A percentile compares a stretch with the other conserved stretches of the same genome.
Conservation (phyloP, 2,888 invertebrate genomes). For the Andrena trimmerana region DNA sequence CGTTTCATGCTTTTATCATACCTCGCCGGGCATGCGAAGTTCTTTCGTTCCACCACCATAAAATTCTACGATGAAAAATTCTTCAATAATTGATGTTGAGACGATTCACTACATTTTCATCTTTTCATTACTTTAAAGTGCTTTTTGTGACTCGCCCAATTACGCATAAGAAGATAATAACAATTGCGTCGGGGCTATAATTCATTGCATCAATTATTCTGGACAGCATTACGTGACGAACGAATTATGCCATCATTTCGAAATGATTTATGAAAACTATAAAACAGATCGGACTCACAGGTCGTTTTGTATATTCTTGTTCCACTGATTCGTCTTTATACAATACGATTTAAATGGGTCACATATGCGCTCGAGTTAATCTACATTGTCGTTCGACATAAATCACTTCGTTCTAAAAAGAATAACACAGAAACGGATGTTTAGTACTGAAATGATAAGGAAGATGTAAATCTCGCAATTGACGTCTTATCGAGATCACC, state of each 20-base stretch:
- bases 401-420: slow-evolving; percentile 6
- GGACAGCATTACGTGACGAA: slow-evolving; percentile 14
- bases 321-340: not conserved
- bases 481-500: slow-evolving; percentile 41
- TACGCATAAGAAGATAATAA: slow-evolving; percentile 34
- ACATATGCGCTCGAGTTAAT: slow-evolving; percentile 16
- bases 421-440: slow-evolving; percentile 38
- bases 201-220: slow-evolving; percentile 17
- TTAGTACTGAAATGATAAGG: slow-evolving; percentile 13
- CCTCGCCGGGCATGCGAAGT: not conserved
- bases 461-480: slow-evolving; percentile 34
- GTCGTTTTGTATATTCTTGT: not conserved
- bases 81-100: not conserved
- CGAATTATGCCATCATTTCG: slow-evolving; percentile 14
- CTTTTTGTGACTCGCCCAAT: not conserved
- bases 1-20: not conserved
- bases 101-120: not conserved
- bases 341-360: not conserved
- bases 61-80: not conserved
- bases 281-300: not conserved
- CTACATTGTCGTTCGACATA: not conserved
- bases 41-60: not conserved
- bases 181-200: not conserved
- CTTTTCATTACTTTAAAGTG: not conserved
- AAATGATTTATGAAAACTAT: not conserved